Base-by-base conservation (phyloP, 2,113 vertebrate genomes). In the Sarotherodon lohbergeri region DNA sequence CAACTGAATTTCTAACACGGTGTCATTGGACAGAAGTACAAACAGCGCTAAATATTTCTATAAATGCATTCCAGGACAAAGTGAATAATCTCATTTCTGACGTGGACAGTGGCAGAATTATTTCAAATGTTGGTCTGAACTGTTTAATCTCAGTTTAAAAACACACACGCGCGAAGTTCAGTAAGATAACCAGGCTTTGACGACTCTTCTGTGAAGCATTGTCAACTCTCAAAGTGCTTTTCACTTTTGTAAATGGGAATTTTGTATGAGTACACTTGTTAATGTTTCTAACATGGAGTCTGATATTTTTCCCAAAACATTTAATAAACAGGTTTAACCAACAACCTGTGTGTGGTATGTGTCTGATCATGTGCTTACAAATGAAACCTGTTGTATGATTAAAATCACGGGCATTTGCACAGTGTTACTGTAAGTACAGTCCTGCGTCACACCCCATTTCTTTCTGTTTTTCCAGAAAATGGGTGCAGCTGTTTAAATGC, bases 281-380 rank as follows among this genome's bases (percentile, higher is more conserved):
- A 94, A 94, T 95, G 91, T 93, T 95, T 94, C 96, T 95, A 95
- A 94, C 86, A 91, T 94, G 66, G 84, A 89, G 86, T 82, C 12
- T 91, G 79, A 22, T 94, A 92, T 95, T 86, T 88, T 91, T 96
- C 91, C 95, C 95, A 96, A 87, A 96, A 95, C 84, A 94, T 97
- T 97, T 96, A 97, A 97, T 98, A 97, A 98, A 98, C 86, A 2
- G 24, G 81, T 86, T 39, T 39, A 83, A 86, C 61, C 66, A 78
- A 83, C 41, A 85, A 39, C 27, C 0, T 6, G 9, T 11, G 54
- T 68, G 22, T 52, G 66, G 3, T 36, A 9, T 39, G 36, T 39
- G 19, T 63, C n/a, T 79, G 46, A 68, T 88, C 39, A 3, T 8
- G 5, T 80, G 66, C 29, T 22, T 41, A 71, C 4, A 16, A n/a